A percentile compares a stretch with the other conserved stretches of the same genome.
Evolutionary conservation across 2,888 invertebrate genomes (phyloP).

Genomic region (Eurois occulta): DNA sequence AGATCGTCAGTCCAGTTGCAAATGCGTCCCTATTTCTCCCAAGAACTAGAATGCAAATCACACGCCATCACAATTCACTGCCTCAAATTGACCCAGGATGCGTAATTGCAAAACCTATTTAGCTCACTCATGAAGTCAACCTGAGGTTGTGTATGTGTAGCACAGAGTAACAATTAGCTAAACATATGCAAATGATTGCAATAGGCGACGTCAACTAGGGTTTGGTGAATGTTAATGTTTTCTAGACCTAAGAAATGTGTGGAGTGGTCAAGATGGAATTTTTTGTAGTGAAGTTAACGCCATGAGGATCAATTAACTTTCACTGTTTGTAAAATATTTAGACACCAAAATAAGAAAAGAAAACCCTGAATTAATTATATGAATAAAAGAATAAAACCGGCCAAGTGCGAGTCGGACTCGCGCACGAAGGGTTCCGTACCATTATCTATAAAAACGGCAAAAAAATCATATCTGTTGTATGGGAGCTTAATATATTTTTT

Average conservation of each 20-base stretch:
- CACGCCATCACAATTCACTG: slow-evolving; percentile 22
- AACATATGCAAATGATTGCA: slow-evolving; percentile 72
- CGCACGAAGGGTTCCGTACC: no score
- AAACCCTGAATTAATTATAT: no score
- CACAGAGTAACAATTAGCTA: slow-evolving; percentile 71
- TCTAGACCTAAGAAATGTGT: slow-evolving; percentile 25
- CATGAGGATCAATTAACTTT: neutral
- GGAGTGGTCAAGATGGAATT: slow-evolving; percentile 34
- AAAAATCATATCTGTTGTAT: no score
- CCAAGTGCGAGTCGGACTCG: no score
- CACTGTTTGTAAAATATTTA: no score
- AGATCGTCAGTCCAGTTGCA: no score
- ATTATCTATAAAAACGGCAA: no score
- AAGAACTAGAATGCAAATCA: slow-evolving; percentile 11
- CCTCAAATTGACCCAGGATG: slow-evolving; percentile 36
- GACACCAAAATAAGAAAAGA: no score
- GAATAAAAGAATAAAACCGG: neutral
- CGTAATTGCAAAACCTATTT: slow-evolving; percentile 56
- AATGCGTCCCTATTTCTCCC: no score
- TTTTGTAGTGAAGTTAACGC: neutral
- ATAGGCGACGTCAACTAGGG: slow-evolving; percentile 66
- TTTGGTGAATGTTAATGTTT: slow-evolving; percentile 72
- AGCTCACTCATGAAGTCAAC: slow-evolving; percentile 42
- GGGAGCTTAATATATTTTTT: no score
- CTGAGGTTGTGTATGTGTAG: slow-evolving; percentile 49